Base-by-base conservation (phyloP, 2,113 vertebrate species). In the Indri indri region DNA sequence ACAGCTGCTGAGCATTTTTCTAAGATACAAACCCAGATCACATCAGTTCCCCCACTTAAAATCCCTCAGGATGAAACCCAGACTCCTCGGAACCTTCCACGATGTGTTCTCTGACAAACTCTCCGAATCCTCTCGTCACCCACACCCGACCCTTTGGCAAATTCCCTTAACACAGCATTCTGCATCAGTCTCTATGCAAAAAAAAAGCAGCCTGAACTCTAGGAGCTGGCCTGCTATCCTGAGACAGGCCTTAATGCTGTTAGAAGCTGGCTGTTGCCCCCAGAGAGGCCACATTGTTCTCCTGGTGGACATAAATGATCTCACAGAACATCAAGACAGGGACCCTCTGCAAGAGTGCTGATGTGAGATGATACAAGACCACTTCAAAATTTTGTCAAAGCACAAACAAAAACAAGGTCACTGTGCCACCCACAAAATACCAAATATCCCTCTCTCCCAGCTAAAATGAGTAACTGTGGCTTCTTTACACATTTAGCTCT, bases 291-390 rank as follows among this genome's bases (percentile, higher is more conserved):
- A 34, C 40, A 42, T 42, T 61, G 57, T 25, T 61, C 82, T 77
- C 45, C 9, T 23, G 22, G 0, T 16, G 34, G 50, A 68, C 22
- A 52, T 4, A 50, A 77, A 65, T 25, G 40, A 50, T 20, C 68
- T 27, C 3, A 1, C 12, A 77, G 45, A 59, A 98, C 2, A 98
- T 76, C 98, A 98, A 95, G 98, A 98, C 73, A 98, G 98, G 97
- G 98, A 99, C n/a, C 14, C 42, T 42, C 14, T 22, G 54, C 61
- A 34, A 27, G 3, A 11, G 16, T 5, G 30, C 57, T 0, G 8
- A 88, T 8, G 18, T 12, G 18, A 66, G 30, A 57, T 37, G 34
- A 61, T 70, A 42, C 4, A 32, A 13, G 32, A 25, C 22, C 8
- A 10, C 52, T 71, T 88, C 27, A 11, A 1, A 57, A 54, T 70